These are phyloP conservation scores for Perdita meconis DNA, from an alignment of 2,888 invertebrate genomes.

Conservation along the genomic window DNA sequence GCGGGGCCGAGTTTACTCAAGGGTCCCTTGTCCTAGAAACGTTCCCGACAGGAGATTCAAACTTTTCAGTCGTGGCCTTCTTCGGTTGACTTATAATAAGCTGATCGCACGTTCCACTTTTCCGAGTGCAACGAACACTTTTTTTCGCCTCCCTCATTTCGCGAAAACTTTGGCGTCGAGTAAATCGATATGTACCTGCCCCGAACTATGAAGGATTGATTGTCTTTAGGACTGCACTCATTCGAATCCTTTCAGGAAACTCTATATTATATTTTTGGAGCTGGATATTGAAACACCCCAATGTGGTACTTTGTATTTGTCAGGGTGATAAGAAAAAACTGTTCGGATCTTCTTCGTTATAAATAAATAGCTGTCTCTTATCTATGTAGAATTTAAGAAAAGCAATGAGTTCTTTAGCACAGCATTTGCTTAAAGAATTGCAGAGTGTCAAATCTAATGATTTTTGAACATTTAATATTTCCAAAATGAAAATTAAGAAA, in stretches of 20 bases:
- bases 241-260: slow-evolving; percentile 40
- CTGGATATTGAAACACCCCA: slow-evolving; percentile 3
- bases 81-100: slow-evolving; percentile 71
- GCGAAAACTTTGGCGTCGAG: slow-evolving; percentile 22
- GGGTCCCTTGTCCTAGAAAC: slow-evolving; percentile 72
- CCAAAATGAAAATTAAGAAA: no score
- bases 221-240: slow-evolving; percentile 18
- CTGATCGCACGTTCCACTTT: slow-evolving; percentile 69
- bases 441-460: no score
- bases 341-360: no score
- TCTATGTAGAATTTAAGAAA: no score
- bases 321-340: no score
- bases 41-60: slow-evolving; percentile 62
- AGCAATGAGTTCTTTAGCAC: no score
- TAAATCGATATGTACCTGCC: slow-evolving; percentile 53
- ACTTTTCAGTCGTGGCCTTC: slow-evolving; percentile 65
- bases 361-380: no score
- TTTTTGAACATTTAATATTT: no score
- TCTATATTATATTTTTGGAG: not conserved
- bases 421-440: no score
- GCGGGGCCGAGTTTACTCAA: slow-evolving; percentile 66
- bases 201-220: slow-evolving; percentile 23
- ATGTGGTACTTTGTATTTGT: no score
- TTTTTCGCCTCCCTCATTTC: slow-evolving; percentile 24
- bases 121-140: slow-evolving; percentile 51